Evolutionary conservation across 2,113 vertebrate genomes (phyloP).

Genomic region (Plestiodon gilberti): DNA sequence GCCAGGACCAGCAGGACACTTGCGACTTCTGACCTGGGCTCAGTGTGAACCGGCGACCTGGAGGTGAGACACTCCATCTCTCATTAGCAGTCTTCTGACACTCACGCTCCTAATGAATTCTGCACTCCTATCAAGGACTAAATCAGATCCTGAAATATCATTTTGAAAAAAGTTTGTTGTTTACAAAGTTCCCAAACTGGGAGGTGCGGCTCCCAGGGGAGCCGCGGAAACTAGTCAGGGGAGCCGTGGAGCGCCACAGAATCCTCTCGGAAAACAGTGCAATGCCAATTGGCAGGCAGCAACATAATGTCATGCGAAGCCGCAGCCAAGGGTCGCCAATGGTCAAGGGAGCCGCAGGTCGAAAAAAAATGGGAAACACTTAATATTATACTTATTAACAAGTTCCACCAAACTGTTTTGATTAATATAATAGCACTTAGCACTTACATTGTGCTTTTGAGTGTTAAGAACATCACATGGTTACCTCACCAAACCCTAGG

Average conservation of each 20-base stretch:
- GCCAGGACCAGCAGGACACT: not conserved
- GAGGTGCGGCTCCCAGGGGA: too few species aligned
- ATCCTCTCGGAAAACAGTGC: too few species aligned
- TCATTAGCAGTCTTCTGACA: conserved; percentile 7
- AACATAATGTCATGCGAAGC: too few species aligned
- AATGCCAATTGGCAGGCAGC: too few species aligned
- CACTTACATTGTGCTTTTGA: not conserved
- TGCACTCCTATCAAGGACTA: not conserved
- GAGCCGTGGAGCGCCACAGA: too few species aligned
- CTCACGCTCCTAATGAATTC: not conserved
- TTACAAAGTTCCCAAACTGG: too few species aligned
- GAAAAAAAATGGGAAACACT: fast-evolving
- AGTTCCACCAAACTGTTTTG: not conserved
- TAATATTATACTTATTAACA: not conserved
- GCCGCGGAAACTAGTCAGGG: too few species aligned
- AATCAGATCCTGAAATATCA: not conserved
- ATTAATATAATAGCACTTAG: not conserved
- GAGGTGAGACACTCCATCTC: conserved; percentile 15
- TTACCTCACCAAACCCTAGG: not conserved
- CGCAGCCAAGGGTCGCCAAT: too few species aligned
- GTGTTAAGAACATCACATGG: not conserved
- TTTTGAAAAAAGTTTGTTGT: not conserved
- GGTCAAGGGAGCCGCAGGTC: too few species aligned
- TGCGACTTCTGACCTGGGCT: conserved; percentile 6
- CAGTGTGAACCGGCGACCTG: conserved; percentile 19